These are phyloP conservation scores for Hydropsyche tenuis DNA, from an alignment of 1,140 invertebrate species.

Conservation along the genomic window DNA sequence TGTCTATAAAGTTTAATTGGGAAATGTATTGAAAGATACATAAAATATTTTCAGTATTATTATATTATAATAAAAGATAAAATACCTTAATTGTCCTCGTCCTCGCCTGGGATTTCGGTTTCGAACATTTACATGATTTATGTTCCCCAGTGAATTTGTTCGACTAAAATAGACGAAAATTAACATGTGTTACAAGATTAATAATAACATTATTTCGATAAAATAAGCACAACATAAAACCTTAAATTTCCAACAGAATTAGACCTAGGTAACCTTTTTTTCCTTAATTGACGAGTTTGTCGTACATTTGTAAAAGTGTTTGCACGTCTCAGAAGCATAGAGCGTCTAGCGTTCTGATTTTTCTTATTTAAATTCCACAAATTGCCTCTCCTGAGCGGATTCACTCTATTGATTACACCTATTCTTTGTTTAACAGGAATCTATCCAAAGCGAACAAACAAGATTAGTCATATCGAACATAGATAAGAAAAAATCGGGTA, in stretches of 20 bases:
- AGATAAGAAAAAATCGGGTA: neutral
- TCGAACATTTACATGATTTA: neutral
- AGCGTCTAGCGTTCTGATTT: neutral
- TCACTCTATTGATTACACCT: constrained; percentile 7
- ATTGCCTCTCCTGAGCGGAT: neutral
- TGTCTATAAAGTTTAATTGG: constrained; percentile 1
- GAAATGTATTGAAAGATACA: neutral
- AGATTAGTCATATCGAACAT: neutral
- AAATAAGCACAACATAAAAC: neutral
- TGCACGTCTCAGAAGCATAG: neutral
- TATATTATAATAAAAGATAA: neutral
- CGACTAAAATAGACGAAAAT: neutral
- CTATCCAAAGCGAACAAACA: constrained; percentile 2
- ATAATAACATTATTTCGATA: neutral
- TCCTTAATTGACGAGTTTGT: neutral
- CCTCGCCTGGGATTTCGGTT: constrained; percentile 1
- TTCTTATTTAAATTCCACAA: neutral
- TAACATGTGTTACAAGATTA: neutral
- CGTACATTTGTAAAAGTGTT: constrained; percentile 4
- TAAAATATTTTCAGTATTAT: neutral
- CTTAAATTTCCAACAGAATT: constrained; percentile 14
- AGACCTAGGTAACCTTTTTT: neutral
- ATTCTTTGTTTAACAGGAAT: constrained; percentile 24
- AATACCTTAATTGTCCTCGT: constrained; percentile 14
- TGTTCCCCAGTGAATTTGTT: constrained; percentile 1